Base-by-base conservation (phyloP, 1,140 invertebrate species). In the Sminthurides bifidus region DNA sequence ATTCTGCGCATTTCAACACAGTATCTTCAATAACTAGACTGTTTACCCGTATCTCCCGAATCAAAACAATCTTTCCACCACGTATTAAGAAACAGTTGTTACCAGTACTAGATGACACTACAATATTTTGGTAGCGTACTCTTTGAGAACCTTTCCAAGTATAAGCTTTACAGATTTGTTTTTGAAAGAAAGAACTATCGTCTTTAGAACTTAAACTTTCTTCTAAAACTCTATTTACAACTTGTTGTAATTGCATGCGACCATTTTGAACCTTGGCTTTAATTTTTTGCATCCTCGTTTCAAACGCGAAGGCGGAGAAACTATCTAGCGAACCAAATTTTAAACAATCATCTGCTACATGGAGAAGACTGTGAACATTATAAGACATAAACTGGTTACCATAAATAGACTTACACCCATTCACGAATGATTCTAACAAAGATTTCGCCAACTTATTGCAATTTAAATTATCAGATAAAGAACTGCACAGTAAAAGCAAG, bases 401-500 rank as follows among this genome's bases (percentile, higher is more conserved):
- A 49, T 58, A 53, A 4, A 58, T 23, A 40, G 6, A n/a, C n/a
- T 12, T 1, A 4, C 46, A 40, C 15, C 38, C 14, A 0, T 1
- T 14, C 1, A 58, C 44, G 41, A 58, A 58, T 17, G 48, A 6
- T 5, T 2, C 1, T 5, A 58, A 3, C 6, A 46, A 24, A 3
- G 1, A 37, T 30, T 31, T 10, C 23, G 56, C 56, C 31, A 14
- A 40, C 12, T 31, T n/a, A 40, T 33, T 30, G 31, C 54, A 56
- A 24, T 53, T 19, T 10, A 15, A 8, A 5, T 30, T 17, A 6
- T n/a, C 15, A 2, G 31, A 43, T 17, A 35, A 40, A 38, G 12
- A n/a, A 8, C 21, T 12, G 2, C 37, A 21, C 12, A 70, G 44
- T 41, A 66, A 60, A 59, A 53, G 59, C 12, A 72, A 61, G 14